Conservation (phyloP, 2,113 vertebrate species). For the Stomatorhinus ivindoensis region DNA sequence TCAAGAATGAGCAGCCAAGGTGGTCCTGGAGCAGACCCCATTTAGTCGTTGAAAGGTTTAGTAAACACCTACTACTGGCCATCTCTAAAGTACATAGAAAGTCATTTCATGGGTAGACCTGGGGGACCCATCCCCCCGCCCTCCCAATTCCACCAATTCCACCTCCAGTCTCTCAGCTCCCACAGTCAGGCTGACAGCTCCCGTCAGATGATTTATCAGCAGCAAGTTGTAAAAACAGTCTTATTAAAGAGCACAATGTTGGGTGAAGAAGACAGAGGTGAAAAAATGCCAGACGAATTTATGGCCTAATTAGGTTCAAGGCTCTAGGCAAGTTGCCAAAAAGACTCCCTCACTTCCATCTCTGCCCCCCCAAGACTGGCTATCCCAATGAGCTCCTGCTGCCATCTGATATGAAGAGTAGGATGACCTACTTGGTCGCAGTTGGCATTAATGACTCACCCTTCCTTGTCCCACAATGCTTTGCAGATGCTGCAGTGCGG, state of each 20-base stretch:
- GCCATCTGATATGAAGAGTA: conserved; percentile 6
- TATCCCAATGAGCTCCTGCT: not conserved
- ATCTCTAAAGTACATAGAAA: not conserved
- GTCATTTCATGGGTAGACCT: not conserved
- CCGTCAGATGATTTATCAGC: conserved; percentile 71
- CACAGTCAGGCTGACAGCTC: conserved; percentile 58
- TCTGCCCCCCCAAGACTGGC: conserved; percentile 34
- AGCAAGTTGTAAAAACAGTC: conserved; percentile 78
- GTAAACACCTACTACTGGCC: not conserved
- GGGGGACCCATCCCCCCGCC: not conserved
- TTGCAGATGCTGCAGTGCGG: not conserved
- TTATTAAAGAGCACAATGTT: conserved; percentile 76
- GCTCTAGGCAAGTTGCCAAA: conserved; percentile 61
- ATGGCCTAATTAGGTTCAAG: conserved; percentile 73
- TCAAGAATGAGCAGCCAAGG: not conserved
- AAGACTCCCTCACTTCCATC: conserved; percentile 59
- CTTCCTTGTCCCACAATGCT: not conserved
- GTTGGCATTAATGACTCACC: not conserved
- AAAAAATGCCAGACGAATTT: conserved; percentile 59
- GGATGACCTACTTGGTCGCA: not conserved
- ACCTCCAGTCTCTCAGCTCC: conserved; percentile 1
- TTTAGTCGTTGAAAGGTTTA: not conserved
- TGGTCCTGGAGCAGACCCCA: not conserved
- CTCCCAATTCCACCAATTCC: not conserved
- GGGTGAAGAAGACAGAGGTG: conserved; percentile 34